Evolutionary conservation across 2,888 invertebrate genomes (phyloP).

Genomic region (Acrobasis repandana): DNA sequence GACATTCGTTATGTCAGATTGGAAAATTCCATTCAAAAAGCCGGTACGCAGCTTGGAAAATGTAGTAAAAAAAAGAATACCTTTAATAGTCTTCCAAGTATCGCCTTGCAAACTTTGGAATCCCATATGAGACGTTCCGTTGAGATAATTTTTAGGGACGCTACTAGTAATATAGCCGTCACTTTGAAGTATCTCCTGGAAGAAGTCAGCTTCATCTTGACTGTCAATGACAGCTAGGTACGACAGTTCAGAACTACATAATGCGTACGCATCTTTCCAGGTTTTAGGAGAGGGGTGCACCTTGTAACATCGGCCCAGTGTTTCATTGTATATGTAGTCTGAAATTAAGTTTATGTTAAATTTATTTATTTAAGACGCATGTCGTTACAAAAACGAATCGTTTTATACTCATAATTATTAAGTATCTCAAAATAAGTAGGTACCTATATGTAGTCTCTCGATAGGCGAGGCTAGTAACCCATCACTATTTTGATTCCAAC

Average conservation of each 20-base stretch:
- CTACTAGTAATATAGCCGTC: constrained; percentile 27
- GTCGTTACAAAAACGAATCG: no score
- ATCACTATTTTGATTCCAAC: no score
- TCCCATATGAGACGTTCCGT: constrained; percentile 48
- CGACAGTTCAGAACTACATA: constrained; percentile 57
- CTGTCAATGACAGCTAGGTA: constrained; percentile 59
- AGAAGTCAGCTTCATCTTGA: constrained; percentile 46
- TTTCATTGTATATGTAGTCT: constrained; percentile 54
- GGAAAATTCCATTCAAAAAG: no score
- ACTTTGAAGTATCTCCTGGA: constrained; percentile 36
- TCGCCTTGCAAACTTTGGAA: constrained; percentile 40
- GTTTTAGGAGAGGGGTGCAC: constrained; percentile 53
- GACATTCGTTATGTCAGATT: no score
- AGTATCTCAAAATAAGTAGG: no score
- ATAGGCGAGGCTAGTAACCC: no score
- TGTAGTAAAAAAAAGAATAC: constrained; percentile 33
- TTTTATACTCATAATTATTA: no score
- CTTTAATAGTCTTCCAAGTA: constrained; percentile 52
- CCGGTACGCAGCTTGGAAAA: no score
- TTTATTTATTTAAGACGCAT: background rate
- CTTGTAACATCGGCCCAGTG: constrained; percentile 58
- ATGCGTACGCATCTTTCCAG: constrained; percentile 58
- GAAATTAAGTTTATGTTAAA: constrained; percentile 29
- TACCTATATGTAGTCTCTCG: no score
- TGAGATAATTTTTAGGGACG: constrained; percentile 39